A percentile compares a stretch with the other conserved stretches of the same genome.
Evolutionary conservation across 2,113 vertebrate genomes (phyloP).

Genomic region (Thamnaconus septentrionalis): DNA sequence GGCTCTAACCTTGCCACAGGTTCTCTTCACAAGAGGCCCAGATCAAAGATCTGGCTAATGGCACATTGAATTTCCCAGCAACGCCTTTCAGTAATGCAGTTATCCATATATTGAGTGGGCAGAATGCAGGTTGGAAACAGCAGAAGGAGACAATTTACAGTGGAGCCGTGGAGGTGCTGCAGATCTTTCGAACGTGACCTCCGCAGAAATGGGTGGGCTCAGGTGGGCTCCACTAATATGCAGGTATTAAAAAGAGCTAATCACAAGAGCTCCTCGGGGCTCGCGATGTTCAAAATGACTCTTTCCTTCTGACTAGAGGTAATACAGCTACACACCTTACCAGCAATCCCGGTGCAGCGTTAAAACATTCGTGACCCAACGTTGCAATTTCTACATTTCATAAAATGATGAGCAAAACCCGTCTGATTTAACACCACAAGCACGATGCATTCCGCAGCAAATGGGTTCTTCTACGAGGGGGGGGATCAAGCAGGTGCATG

Average conservation of each 20-base stretch:
- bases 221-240: slow-evolving; percentile 31
- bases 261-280: slow-evolving; percentile 34
- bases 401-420: not conserved
- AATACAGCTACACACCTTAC: not conserved
- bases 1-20: slow-evolving; percentile 23
- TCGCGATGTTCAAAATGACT: slow-evolving; percentile 29
- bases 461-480: slow-evolving; percentile 10
- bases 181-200: slow-evolving; percentile 41
- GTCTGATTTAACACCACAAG: too few relatives aligned
- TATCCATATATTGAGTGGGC: not conserved
- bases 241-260: slow-evolving; percentile 25
- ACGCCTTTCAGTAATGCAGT: not conserved
- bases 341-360: not conserved
- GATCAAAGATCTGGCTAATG: slow-evolving; percentile 14
- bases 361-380: too few relatives aligned
- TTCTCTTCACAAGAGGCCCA: not conserved
- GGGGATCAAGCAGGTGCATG: slow-evolving; percentile 39
- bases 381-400: too few relatives aligned
- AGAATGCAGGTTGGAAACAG: not conserved
- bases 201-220: slow-evolving; percentile 32
- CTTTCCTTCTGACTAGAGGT: slow-evolving; percentile 1
- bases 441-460: slow-evolving; percentile 1
- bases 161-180: slow-evolving; percentile 26
- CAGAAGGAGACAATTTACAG: too few relatives aligned
- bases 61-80: not conserved